Base-by-base conservation (phyloP, 2,888 invertebrate species). In the Hypomecis punctinalis region DNA sequence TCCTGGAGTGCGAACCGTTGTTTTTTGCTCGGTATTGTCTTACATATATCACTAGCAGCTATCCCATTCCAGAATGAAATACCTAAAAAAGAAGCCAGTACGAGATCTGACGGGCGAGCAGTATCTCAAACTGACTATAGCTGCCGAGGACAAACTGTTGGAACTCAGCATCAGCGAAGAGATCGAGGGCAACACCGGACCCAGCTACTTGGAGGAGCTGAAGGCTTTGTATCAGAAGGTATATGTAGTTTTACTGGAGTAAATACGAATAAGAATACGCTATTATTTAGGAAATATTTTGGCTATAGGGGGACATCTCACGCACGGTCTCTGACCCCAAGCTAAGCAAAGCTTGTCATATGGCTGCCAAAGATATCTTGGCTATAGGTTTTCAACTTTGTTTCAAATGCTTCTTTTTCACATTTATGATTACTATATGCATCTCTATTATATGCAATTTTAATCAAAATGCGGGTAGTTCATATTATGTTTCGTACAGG, bases 51-150 rank as follows among this genome's bases (percentile, higher is more conserved):
- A 49, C 5, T 13, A 33, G 45, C 49, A 53, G 39, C 23, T 9
- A 0, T 33, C 58, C 47, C 40, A 45, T 51, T 79, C 11, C 82
- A 95, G 95, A 42, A 94, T 98, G 94, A 99, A 98, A 83, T 99
- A 98, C 83, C 81, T 99, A 48, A 97, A 96, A 81, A 96, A 97
- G 82, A 99, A 99, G 82, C 99, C 99, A 0, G 97, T 99, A 0
- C 94, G 96, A 3, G 97, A 98, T 81, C 91, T 99, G 52, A 94
- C 95, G 0, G 97, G 96, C 0, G 99, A 99, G 76, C 98, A 98
- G 85, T 99, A 96, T 87, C 92, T 99, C 35, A 97, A 97, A 78
- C 90, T 99, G 51, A 82, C 93, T 0, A 95, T 97, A 76, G 98
- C 97, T 0, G 96, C 96, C 69, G 96, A 97, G 69, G 98, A 98